Evolutionary conservation across 2,797 vertebrate genomes (phyloP).

Genomic region (Artibeus jamaicensis): DNA sequence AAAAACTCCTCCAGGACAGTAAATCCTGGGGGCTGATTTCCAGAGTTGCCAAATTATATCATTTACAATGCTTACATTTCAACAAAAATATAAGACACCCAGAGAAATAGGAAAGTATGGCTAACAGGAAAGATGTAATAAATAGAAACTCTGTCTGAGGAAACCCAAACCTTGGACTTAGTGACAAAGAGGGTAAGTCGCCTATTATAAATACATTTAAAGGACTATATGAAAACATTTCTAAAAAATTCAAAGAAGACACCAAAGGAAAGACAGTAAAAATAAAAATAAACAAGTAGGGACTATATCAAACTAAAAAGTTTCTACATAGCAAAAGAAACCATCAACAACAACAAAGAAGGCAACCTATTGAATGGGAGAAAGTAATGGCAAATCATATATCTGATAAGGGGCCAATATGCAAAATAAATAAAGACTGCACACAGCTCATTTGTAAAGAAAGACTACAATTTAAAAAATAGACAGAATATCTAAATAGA

Average conservation of each 20-base stretch:
- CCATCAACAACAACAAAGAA: not conserved
- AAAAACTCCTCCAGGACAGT: not conserved
- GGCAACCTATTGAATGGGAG: not conserved
- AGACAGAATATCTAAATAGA: not conserved
- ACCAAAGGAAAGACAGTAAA: not conserved
- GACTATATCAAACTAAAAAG: not conserved
- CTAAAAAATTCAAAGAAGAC: constrained; percentile 11
- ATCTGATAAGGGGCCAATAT: not conserved
- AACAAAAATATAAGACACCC: not conserved
- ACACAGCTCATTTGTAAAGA: not conserved
- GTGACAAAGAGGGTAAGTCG: not conserved
- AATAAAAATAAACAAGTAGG: not conserved
- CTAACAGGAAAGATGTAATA: not conserved
- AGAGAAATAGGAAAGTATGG: not conserved
- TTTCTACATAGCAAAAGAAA: not conserved
- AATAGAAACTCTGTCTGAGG: not conserved
- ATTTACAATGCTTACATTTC: constrained; percentile 1
- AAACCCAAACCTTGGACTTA: constrained; percentile 16
- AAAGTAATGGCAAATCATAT: not conserved
- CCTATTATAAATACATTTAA: constrained; percentile 5
- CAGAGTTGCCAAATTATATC: not conserved
- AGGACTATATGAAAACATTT: not conserved
- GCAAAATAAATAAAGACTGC: not conserved
- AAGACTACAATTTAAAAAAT: not conserved
- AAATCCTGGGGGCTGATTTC: not conserved